Evolutionary conservation across 2,113 vertebrate genomes (phyloP), one percentile per base, ranked within the genome.

Genomic region (Ophiodon elongatus): DNA sequence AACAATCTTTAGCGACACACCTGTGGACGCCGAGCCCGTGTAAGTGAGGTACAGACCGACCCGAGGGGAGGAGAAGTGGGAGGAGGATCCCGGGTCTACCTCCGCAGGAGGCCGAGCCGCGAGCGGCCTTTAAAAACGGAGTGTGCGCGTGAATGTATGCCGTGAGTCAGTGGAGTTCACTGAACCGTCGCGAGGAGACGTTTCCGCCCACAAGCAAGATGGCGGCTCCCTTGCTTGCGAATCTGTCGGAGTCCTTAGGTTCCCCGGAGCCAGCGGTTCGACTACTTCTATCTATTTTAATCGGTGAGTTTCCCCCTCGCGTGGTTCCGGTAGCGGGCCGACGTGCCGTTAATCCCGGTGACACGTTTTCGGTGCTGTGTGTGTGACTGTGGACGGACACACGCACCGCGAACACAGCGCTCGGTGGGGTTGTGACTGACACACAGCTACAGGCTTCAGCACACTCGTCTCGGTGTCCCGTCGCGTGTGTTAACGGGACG

Each of bases 181-280:
- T 47, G 90, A 94, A 83, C 67, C 91, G 79, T 90, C 41, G 85
- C 68, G 62, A 35, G 66, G 73, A 92, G 76, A 88, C 86, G 88
- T 91, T 96, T 96, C 96, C 96, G 96, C 94, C 95, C 93, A 90
- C 92, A 93, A 88, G 82, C 94, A 96, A 95, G 92, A 96, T 96
- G 95, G 95, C 94, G 95, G 94, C 95, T 95, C 94, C 94, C 94
- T 95, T 95, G 91, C 85, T 96, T 92, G 90, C 94, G 90, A 93
- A 88, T 80, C 88, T 96, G 74, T 96, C 98, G 79, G 93, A 96
- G 92, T 96, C 95, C 76, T 92, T 98, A 92, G 97, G 96, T 86
- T 96, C 97, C 45, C 96, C 97, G 23, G 97, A 99, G 89, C 96
- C 97, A 85, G 98, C 98, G 79, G 94, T 99, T 89, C 96, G 97